phyloP scores from a whole-genome alignment of 1,140 invertebrate species.

The Drosophila orena region DNA sequence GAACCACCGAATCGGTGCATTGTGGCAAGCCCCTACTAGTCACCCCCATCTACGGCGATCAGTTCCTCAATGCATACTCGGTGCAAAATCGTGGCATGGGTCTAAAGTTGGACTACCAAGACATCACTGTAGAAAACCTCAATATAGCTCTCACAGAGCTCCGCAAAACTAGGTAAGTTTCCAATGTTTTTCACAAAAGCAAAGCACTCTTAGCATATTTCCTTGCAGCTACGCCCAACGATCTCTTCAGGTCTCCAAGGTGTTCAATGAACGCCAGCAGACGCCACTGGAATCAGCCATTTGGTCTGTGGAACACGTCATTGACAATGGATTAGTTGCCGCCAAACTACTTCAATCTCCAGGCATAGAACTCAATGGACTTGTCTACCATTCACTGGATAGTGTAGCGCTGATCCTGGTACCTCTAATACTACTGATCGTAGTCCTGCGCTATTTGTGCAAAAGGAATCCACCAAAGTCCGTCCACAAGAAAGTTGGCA shows the following conservation, averaged over 20 bases:
- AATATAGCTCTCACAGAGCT: conserved; percentile 41
- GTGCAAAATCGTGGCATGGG: conserved; percentile 87
- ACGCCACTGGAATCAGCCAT: conserved; percentile 88
- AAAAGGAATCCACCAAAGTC: not conserved
- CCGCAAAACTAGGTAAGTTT: conserved; percentile 43
- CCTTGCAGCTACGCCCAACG: conserved; percentile 84
- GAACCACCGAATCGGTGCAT: conserved; percentile 90
- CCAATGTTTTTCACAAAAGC: not conserved
- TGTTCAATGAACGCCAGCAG: conserved; percentile 87
- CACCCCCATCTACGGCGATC: conserved; percentile 90
- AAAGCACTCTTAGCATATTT: not conserved
- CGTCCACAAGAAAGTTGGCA: not conserved
- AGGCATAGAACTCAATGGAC: conserved; percentile 83
- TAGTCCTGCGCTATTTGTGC: conserved; percentile 3
- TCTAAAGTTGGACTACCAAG: conserved; percentile 85
- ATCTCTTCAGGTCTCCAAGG: conserved; percentile 86
- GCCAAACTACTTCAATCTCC: conserved; percentile 85
- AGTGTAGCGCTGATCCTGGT: conserved; percentile 36
- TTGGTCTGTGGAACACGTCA: conserved; percentile 90
- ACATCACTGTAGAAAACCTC: conserved; percentile 42
- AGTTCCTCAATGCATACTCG: conserved; percentile 87
- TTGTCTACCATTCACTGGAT: conserved; percentile 78
- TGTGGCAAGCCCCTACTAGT: conserved; percentile 91
- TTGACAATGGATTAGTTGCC: conserved; percentile 84
- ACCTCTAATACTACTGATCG: conserved; percentile 1